These are phyloP conservation scores for Proisotoma minuta DNA, from an alignment of 2,888 invertebrate species.

Conservation along the genomic window DNA sequence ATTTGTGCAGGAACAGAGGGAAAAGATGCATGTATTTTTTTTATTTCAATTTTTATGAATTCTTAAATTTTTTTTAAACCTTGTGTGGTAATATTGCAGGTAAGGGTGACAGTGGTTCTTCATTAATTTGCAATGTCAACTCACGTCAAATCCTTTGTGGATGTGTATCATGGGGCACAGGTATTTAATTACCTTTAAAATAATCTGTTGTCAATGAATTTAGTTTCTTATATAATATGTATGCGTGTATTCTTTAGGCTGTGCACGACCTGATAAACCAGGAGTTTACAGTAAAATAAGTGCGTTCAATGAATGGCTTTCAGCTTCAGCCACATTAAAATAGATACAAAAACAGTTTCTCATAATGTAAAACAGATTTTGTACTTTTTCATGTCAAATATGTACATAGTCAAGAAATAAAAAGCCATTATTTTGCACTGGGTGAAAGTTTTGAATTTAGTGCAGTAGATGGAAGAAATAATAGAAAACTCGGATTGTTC, in stretches of 20 bases:
- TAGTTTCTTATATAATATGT: not conserved
- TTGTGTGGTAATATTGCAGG: not conserved
- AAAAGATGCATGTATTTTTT: conserved; percentile 18
- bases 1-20: conserved; percentile 29
- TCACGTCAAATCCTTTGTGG: not conserved
- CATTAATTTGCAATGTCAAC: not conserved
- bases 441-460: too few relatives aligned
- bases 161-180: not conserved
- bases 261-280: not conserved
- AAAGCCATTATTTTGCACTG: too few relatives aligned
- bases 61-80: not conserved
- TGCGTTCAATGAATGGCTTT: too few relatives aligned
- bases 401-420: too few relatives aligned
- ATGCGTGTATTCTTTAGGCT: too few relatives aligned
- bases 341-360: too few relatives aligned
- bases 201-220: not conserved
- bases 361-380: too few relatives aligned
- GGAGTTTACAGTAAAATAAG: too few relatives aligned
- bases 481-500: too few relatives aligned
- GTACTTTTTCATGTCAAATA: too few relatives aligned
- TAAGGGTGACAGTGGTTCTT: conserved; percentile 5
- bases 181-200: not conserved
- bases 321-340: too few relatives aligned
- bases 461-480: too few relatives aligned
- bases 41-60: not conserved